phyloP scores from a whole-genome alignment of 2,797 vertebrate genomes.

The Intellagama lesueurii region DNA sequence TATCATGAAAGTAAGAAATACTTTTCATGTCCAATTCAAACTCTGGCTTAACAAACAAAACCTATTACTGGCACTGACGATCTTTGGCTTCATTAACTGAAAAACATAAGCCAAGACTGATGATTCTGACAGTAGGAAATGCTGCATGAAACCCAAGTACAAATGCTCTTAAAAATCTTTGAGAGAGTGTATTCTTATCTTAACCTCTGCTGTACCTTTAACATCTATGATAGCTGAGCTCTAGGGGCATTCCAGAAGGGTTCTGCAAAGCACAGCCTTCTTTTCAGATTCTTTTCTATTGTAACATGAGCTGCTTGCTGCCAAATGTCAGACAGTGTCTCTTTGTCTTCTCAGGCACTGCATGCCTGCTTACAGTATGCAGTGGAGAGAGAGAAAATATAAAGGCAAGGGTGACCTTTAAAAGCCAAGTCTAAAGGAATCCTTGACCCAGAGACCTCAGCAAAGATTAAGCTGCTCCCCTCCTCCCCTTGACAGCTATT shows the following conservation, averaged over 20 bases:
- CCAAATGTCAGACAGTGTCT: slow-evolving; percentile 70
- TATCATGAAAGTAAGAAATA: slow-evolving; percentile 15
- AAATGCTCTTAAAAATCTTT: slow-evolving; percentile 23
- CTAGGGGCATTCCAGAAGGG: slow-evolving; percentile 51
- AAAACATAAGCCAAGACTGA: slow-evolving; percentile 24
- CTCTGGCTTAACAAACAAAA: slow-evolving; percentile 34
- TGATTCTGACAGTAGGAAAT: slow-evolving; percentile 46
- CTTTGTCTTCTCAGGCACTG: slow-evolving; percentile 63
- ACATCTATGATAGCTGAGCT: slow-evolving; percentile 54
- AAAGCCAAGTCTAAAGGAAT: slow-evolving; percentile 65
- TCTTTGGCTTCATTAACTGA: slow-evolving; percentile 29
- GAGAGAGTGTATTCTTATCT: slow-evolving; percentile 60
- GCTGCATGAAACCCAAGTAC: slow-evolving; percentile 43
- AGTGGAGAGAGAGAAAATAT: slow-evolving; percentile 34
- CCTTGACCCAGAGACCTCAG: slow-evolving; percentile 75
- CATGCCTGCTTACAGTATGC: slow-evolving; percentile 34
- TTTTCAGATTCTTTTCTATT: slow-evolving; percentile 44
- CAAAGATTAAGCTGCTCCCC: slow-evolving; percentile 47
- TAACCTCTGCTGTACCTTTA: slow-evolving; percentile 31
- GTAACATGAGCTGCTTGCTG: slow-evolving; percentile 49
- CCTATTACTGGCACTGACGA: background rate
- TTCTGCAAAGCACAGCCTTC: slow-evolving; percentile 46
- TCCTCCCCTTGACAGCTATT: slow-evolving; percentile 2
- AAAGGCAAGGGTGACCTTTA: slow-evolving; percentile 77
- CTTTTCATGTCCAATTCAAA: background rate